phyloP scores from a whole-genome alignment of 2,113 vertebrate species.

The Brachirus orientalis region DNA sequence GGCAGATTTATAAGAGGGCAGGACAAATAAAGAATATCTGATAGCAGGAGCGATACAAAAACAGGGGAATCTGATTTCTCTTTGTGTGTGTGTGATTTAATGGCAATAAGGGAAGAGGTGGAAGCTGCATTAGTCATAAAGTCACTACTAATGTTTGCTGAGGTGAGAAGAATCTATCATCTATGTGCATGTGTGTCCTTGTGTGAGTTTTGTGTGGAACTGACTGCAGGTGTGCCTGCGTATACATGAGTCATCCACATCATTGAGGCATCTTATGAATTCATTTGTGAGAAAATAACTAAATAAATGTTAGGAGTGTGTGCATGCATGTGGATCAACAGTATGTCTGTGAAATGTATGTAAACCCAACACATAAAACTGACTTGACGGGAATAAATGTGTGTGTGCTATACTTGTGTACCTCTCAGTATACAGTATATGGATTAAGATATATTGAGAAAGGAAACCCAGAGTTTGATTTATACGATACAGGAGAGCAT shows the following conservation, averaged over 20 bases:
- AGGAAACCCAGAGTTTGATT: background rate
- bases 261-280: slow-evolving; percentile 29
- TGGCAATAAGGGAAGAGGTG: too few relatives aligned
- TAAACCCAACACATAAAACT: slow-evolving; percentile 17
- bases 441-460: too few relatives aligned
- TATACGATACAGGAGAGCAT: background rate
- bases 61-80: background rate
- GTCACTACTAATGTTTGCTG: slow-evolving; percentile 53
- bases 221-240: slow-evolving; percentile 4
- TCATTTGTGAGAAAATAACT: slow-evolving; percentile 30
- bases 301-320: slow-evolving; percentile 30
- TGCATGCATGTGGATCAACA: slow-evolving; percentile 41
- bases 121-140: slow-evolving; percentile 58
- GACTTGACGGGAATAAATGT: slow-evolving; percentile 42
- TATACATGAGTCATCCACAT: slow-evolving; percentile 29
- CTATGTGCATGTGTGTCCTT: background rate
- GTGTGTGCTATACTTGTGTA: slow-evolving; percentile 8
- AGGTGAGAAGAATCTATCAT: slow-evolving; percentile 17
- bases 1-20: slow-evolving; percentile 27
- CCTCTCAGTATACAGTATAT: background rate
- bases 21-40: slow-evolving; percentile 53
- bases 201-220: slow-evolving; percentile 6
- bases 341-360: too few relatives aligned
- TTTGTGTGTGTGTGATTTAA: slow-evolving; percentile 26
- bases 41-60: slow-evolving; percentile 12